These are phyloP conservation scores for Eupeodes luniger DNA, from an alignment of 2,888 invertebrate species.

Conservation along the genomic window DNA sequence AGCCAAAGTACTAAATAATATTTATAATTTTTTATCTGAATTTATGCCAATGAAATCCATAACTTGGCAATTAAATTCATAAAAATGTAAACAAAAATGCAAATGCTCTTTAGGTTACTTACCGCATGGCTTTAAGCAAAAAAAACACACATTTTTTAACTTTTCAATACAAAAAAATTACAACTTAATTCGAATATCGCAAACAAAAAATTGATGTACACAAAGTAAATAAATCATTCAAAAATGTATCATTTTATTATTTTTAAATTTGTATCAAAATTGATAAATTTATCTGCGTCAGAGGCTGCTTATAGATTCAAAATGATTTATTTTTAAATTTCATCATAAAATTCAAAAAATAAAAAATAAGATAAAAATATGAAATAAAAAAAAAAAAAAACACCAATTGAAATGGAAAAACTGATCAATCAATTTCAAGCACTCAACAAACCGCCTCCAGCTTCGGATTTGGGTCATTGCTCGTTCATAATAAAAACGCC, in stretches of 20 bases:
- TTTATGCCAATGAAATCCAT: too few relatives aligned
- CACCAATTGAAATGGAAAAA: slow-evolving; percentile 16
- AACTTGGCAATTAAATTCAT: too few relatives aligned
- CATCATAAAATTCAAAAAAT: not conserved
- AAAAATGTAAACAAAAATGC: too few relatives aligned
- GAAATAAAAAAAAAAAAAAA: not conserved
- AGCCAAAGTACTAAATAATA: too few relatives aligned
- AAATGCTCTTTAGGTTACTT: too few relatives aligned
- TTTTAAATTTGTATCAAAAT: slow-evolving; percentile 6
- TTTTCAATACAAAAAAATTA: not conserved
- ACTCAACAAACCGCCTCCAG: not conserved
- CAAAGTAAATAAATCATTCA: slow-evolving; percentile 2
- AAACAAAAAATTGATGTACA: not conserved
- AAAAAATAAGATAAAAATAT: not conserved
- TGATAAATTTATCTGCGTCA: slow-evolving; percentile 14
- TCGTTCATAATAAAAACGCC: not conserved
- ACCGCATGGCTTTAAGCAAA: too few relatives aligned
- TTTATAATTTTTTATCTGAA: too few relatives aligned
- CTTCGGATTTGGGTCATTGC: not conserved
- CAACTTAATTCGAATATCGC: not conserved
- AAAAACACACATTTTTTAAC: not conserved
- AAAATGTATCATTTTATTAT: slow-evolving; percentile 10
- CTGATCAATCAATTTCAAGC: slow-evolving; percentile 17
- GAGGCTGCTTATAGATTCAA: slow-evolving; percentile 4
- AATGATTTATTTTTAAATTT: slow-evolving; percentile 3